Conservation (phyloP, 2,888 invertebrate genomes). For the Crocallis elinguaria region DNA sequence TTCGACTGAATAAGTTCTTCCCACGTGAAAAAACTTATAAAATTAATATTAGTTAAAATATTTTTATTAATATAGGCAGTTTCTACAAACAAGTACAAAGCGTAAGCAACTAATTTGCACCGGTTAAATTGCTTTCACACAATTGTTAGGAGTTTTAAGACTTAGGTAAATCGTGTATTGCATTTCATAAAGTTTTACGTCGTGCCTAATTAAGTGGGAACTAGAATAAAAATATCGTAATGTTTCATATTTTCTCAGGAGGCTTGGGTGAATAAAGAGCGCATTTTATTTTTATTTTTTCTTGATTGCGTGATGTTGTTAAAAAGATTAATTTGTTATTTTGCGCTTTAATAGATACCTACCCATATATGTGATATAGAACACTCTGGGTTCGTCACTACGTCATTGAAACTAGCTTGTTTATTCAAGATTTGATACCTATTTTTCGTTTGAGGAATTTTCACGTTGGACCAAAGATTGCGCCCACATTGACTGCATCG, state of each 20-base stretch:
- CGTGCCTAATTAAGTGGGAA: conserved; percentile 39
- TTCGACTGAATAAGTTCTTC: conserved; percentile 1
- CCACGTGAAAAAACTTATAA: conserved; percentile 14
- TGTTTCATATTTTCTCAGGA: conserved; percentile 33
- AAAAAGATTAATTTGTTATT: background rate
- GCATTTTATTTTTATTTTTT: conserved; percentile 9
- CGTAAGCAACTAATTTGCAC: conserved; percentile 28
- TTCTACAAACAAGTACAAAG: conserved; percentile 1
- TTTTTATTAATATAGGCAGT: background rate
- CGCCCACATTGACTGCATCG: no score
- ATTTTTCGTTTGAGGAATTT: no score
- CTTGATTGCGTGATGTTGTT: background rate
- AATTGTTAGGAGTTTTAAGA: conserved; percentile 17
- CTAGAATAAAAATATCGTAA: conserved; percentile 26
- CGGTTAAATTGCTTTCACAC: conserved; percentile 42
- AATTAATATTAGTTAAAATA: background rate
- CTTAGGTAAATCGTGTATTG: conserved; percentile 27
- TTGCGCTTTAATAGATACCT: no score
- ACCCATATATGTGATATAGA: no score
- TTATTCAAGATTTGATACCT: no score
- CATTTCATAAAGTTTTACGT: conserved; percentile 27
- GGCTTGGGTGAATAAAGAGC: conserved; percentile 29
- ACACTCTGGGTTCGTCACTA: no score
- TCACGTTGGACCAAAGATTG: no score
- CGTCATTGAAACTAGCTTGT: no score